Evolutionary conservation across 2,888 invertebrate species (phyloP).

Genomic region (Lingula anatina): DNA sequence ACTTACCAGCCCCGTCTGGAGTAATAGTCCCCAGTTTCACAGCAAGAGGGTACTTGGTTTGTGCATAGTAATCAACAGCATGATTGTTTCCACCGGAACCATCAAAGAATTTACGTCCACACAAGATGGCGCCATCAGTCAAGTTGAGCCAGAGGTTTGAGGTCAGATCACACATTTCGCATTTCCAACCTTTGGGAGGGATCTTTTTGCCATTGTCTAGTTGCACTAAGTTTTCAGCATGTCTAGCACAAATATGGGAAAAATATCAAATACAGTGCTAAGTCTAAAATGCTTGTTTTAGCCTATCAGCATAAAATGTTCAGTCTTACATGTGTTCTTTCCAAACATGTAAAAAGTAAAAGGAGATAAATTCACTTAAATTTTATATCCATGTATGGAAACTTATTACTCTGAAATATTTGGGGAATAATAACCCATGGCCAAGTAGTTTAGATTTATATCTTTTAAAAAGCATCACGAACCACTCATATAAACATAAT

Average conservation of each 20-base stretch:
- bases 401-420: no score
- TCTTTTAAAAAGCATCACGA: no score
- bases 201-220: conserved; percentile 79
- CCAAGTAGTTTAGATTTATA: no score
- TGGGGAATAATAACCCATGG: no score
- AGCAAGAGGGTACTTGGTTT: conserved; percentile 79
- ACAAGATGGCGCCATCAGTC: conserved; percentile 87
- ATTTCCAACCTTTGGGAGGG: conserved; percentile 67
- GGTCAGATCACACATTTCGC: conserved; percentile 72
- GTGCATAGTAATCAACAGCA: conserved; percentile 80
- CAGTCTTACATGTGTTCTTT: no score
- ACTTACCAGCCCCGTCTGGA: conserved; percentile 67
- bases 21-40: conserved; percentile 98
- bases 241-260: conserved; percentile 52
- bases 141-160: conserved; percentile 97
- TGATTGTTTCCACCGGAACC: conserved; percentile 97
- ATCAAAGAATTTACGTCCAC: conserved; percentile 71
- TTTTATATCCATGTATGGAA: no score
- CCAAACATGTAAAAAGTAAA: no score
- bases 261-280: conserved; percentile 55
- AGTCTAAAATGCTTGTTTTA: no score
- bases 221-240: conserved; percentile 73
- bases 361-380: no score
- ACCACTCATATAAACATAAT: not conserved
- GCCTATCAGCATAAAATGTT: no score